These are phyloP conservation scores for Fragariocoptes setiger DNA, from an alignment of 1,140 invertebrate species.

Conservation along the genomic window DNA sequence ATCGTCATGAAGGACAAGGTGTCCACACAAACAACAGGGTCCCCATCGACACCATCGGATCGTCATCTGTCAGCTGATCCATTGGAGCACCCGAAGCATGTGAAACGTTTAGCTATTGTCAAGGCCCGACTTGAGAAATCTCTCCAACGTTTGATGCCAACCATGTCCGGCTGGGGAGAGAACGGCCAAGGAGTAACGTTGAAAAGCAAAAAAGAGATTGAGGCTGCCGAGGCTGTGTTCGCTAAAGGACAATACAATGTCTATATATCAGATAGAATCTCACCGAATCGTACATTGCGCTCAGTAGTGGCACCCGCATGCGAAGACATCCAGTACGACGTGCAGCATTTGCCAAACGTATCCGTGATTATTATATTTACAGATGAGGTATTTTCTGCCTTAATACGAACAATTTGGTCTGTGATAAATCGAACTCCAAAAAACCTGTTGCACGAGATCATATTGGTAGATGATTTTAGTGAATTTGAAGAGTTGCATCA, in stretches of 20 bases:
- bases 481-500: slow-evolving; percentile 24
- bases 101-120: no score
- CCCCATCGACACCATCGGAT: no score
- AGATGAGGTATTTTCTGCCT: slow-evolving; percentile 54
- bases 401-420: slow-evolving; percentile 51
- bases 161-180: slow-evolving; percentile 29
- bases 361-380: slow-evolving; percentile 54
- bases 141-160: slow-evolving; percentile 8
- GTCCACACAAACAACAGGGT: no score
- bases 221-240: slow-evolving; percentile 29
- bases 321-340: slow-evolving; percentile 21
- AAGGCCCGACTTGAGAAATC: neutral
- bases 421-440: slow-evolving; percentile 42
- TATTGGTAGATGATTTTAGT: slow-evolving; percentile 60
- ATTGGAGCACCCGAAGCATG: no score
- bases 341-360: slow-evolving; percentile 21
- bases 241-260: slow-evolving; percentile 63
- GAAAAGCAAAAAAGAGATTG: slow-evolving; percentile 20
- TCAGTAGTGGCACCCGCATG: slow-evolving; percentile 36
- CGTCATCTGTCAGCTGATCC: no score
- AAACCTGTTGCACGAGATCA: slow-evolving; percentile 38
- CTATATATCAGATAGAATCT: slow-evolving; percentile 53
- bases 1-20: no score
- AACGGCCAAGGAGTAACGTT: slow-evolving; percentile 30
- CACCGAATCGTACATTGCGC: slow-evolving; percentile 40